Base-by-base conservation (phyloP, 2,888 invertebrate species). In the Nemotelus pantherinus region DNA sequence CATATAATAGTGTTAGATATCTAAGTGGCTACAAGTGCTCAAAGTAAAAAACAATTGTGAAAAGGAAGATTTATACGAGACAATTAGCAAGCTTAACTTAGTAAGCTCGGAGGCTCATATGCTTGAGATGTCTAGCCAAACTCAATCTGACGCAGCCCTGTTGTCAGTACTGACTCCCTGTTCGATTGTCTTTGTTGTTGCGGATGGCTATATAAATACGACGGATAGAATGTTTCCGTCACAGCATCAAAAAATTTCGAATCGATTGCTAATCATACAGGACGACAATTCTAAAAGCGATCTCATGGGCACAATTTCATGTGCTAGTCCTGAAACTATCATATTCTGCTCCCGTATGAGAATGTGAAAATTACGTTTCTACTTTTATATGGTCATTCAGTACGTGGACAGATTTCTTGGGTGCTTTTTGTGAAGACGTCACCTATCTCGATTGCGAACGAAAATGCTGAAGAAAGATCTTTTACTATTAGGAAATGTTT, bases 281-380 rank as follows among this genome's bases (percentile, higher is more conserved):
- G 68, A 79, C 74, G 70, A 75, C 68, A 77, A 77, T 76, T 64
- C 41, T 45, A 76, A 64, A 77, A 79, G 76, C 72, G 74, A 78
- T 76, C 79, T 79, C 79, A 45, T 60, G 79, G 79, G 79, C 77
- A 72, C 72, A 76, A 71, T 79, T 79, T 67, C n/a, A 53, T 76
- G 50, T 68, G 77, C 67, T 70, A 71, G 50, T 77, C 77, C 63
- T 71, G 77, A 79, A 79, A 70, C 64, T 45, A 9, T 9, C 64
- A 64, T 64, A 44, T 44, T 79, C 77, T 79, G 77, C 67, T 79
- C 75, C 79, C 77, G 75, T 79, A 77, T 79, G 77, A 63, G 77
- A 79, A 77, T 77, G 77, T 70, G 79, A 77, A 71, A 79, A 77
- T 79, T 79, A 77, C 79, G 75, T 77, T 77, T 60, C 70, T 64